Base-by-base conservation (phyloP, 2,888 invertebrate genomes). In the Netelia inedita region DNA sequence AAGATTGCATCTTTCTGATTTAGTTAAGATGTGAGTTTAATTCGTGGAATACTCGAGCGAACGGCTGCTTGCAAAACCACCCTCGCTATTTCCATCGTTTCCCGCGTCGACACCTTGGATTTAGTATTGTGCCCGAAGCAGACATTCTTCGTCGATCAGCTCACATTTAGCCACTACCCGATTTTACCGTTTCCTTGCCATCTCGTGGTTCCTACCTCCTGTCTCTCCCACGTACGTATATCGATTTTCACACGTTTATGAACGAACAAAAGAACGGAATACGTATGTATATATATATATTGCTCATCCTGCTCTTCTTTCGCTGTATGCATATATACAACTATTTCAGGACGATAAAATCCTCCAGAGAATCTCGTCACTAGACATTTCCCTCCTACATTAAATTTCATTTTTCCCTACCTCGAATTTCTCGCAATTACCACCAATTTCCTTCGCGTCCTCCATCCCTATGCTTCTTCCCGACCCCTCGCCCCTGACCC, bases 391-490 rank as follows among this genome's bases (percentile, higher is more conserved):
- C 21, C 16, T 55, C 35, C 50, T 21, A 14, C 41, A 50, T 35
- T 73, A 76, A 46, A 79, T 79, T 73, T 73, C 66, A 79, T 83
- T 79, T 72, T 68, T 46, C 21, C 61, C 68, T 61, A 57, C 19
- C 19, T 72, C 53, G 21, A 46, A 55, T 65, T 71, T 28, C 69
- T 43, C 65, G 72, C 80, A 80, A 83, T 83, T 83, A 80, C 80
- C 69, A 59, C 35, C 35, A 66, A 76, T 68, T 76, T 76, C 76
- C 57, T 57, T 41, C 76, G 65, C 75, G 57, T 76, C 50, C 19
- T 19, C 53, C 69, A 53, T 46, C 59, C 10, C 61, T 43, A 14
- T 43, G 21, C 43, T 43, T 59, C 57, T 59, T 43, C 53, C 71
- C 41, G 21, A 53, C 59, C 43, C 61, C 59, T 50, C 46, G 21